These are phyloP conservation scores for Monodelphis domestica DNA, from an alignment of 2,797 vertebrate genomes.

Conservation along the genomic window DNA sequence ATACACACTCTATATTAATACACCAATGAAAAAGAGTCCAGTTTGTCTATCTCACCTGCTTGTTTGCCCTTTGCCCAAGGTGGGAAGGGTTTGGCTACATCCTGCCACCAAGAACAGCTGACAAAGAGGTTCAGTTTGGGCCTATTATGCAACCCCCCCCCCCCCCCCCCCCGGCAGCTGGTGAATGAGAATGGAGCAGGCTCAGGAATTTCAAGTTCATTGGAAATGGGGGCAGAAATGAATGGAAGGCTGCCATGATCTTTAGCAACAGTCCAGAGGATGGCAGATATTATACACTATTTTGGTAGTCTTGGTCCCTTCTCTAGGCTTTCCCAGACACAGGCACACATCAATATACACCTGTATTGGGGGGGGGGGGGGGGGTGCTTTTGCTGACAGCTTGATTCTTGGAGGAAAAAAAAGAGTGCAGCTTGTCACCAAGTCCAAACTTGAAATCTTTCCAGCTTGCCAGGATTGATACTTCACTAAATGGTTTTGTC, in stretches of 20 bases:
- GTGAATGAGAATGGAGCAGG: background rate
- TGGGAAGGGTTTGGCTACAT: background rate
- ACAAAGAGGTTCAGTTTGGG: too few relatives aligned
- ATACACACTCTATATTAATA: background rate
- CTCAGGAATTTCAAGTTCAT: background rate
- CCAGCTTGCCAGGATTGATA: background rate
- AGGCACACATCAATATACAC: too few relatives aligned
- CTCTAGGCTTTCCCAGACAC: background rate
- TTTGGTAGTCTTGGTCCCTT: background rate
- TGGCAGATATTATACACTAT: too few relatives aligned
- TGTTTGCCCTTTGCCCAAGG: background rate
- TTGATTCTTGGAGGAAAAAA: background rate
- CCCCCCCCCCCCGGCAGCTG: too few relatives aligned
- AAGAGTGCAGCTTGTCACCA: background rate
- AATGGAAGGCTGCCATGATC: background rate
- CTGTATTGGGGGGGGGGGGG: too few relatives aligned
- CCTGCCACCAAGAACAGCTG: background rate
- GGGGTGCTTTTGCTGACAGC: background rate
- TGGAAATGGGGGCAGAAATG: background rate
- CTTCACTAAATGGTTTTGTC: background rate
- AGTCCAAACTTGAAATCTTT: background rate
- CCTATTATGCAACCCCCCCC: too few relatives aligned
- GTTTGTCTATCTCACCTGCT: background rate
- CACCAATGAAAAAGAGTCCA: background rate
- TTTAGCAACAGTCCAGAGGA: conserved; percentile 1